Percentiles rank a stretch among this genome's conserved stretches.
phyloP scores from a whole-genome alignment of 2,113 vertebrate genomes.

The Neopipo cinnamomea region DNA sequence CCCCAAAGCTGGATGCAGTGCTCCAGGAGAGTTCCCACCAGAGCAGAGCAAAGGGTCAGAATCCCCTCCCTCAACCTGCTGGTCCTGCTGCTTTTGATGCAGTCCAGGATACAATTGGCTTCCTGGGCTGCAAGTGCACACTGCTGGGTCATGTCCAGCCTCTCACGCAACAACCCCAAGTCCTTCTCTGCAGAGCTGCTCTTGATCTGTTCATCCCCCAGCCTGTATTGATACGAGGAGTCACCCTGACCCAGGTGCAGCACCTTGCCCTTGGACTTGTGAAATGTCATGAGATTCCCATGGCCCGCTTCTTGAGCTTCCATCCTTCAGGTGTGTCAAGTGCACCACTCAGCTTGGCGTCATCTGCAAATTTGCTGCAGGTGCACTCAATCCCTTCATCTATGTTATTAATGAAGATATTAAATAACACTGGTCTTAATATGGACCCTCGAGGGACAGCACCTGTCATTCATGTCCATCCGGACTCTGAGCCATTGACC shows the following conservation, averaged over 20 bases:
- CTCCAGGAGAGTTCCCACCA: rapidly evolving
- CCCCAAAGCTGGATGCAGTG: background rate
- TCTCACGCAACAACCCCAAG: background rate
- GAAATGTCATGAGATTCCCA: background rate
- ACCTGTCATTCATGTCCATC: background rate
- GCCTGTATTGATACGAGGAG: background rate
- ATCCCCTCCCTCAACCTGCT: background rate
- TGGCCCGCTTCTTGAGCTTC: background rate
- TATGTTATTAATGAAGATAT: background rate
- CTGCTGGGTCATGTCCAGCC: background rate
- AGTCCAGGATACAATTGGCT: background rate
- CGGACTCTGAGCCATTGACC: background rate
- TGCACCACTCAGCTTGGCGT: background rate
- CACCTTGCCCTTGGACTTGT: background rate
- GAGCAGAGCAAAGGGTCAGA: background rate
- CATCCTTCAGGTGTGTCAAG: background rate
- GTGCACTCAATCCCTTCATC: background rate
- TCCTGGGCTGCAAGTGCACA: rapidly evolving
- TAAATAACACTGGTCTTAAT: background rate
- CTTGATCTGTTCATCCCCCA: background rate
- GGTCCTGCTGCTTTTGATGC: rapidly evolving
- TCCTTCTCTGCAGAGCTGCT: background rate
- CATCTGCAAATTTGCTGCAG: background rate
- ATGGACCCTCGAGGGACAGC: background rate
- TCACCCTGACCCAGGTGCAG: background rate